phyloP scores from a whole-genome alignment of 2,888 invertebrate species.

The Scaptomyza reducta region DNA sequence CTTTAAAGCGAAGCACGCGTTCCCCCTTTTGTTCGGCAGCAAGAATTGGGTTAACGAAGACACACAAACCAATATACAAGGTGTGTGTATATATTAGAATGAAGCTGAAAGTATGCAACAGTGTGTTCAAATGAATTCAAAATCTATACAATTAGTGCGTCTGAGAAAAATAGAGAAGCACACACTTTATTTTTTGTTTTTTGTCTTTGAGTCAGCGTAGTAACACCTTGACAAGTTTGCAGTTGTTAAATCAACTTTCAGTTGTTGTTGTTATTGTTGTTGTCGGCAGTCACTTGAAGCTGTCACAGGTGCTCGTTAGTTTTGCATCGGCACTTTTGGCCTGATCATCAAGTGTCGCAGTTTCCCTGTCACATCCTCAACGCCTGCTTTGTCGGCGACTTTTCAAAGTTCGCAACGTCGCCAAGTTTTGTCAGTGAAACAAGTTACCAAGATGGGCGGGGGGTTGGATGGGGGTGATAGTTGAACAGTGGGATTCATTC shows the following conservation, averaged over 20 bases:
- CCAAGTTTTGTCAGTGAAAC: slow-evolving; percentile 59
- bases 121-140: slow-evolving; percentile 32
- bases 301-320: slow-evolving; percentile 62
- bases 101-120: slow-evolving; percentile 19
- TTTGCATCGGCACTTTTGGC: slow-evolving; percentile 38
- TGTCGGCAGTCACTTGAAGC: slow-evolving; percentile 28
- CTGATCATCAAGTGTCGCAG: slow-evolving; percentile 25
- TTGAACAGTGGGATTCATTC: slow-evolving; percentile 47
- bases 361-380: slow-evolving; percentile 22
- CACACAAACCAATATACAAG: background rate
- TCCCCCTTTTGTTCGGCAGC: background rate
- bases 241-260: slow-evolving; percentile 38
- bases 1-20: background rate
- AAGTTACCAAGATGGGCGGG: slow-evolving; percentile 34
- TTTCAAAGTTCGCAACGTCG: slow-evolving; percentile 63
- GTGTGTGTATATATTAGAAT: background rate
- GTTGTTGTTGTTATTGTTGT: slow-evolving; percentile 6
- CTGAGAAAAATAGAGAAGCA: slow-evolving; percentile 11
- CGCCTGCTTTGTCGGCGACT: slow-evolving; percentile 50
- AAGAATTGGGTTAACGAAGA: slow-evolving; percentile 67
- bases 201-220: background rate
- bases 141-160: slow-evolving; percentile 48
- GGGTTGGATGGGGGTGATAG: background rate
- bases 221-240: slow-evolving; percentile 17
- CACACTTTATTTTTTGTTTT: background rate